Conservation (phyloP, 2,888 invertebrate species). For the Scotopteryx bipunctaria region DNA sequence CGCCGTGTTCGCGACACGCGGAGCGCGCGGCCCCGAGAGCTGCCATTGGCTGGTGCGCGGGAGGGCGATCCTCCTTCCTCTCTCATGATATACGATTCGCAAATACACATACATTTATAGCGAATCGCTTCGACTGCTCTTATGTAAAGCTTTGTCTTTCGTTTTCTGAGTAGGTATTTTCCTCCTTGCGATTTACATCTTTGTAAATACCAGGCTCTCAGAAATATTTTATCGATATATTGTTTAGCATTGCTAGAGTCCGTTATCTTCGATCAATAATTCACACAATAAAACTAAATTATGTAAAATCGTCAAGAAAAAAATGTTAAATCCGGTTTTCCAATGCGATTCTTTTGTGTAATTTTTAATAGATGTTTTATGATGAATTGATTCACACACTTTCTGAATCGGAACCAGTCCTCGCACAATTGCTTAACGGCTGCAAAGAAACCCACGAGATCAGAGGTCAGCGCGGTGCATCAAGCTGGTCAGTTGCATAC, state of each 20-base stretch:
- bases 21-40: slow-evolving; percentile 41
- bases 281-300: slow-evolving; percentile 34
- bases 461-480: slow-evolving; percentile 59
- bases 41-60: slow-evolving; percentile 69
- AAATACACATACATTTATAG: slow-evolving; percentile 55
- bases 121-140: slow-evolving; percentile 51
- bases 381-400: slow-evolving; percentile 62
- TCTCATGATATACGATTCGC: slow-evolving; percentile 76
- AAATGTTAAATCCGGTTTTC: slow-evolving; percentile 46
- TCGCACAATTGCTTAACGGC: slow-evolving; percentile 62
- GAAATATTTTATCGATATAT: not conserved
- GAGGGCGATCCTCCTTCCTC: slow-evolving; percentile 82
- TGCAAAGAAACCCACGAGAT: slow-evolving; percentile 48
- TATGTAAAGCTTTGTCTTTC: slow-evolving; percentile 34
- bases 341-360: slow-evolving; percentile 47
- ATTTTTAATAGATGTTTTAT: slow-evolving; percentile 42
- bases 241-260: not conserved
- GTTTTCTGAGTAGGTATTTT: slow-evolving; percentile 5
- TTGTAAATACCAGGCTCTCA: slow-evolving; percentile 11
- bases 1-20: slow-evolving; percentile 54
- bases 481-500: slow-evolving; percentile 42
- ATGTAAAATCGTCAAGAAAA: slow-evolving; percentile 37
- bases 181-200: too few species aligned
- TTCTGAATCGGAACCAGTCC: slow-evolving; percentile 57
- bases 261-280: slow-evolving; percentile 12